Evolutionary conservation across 2,797 vertebrate species (phyloP), one percentile per base, ranked within the genome.

Genomic region (Thaleichthys pacificus): DNA sequence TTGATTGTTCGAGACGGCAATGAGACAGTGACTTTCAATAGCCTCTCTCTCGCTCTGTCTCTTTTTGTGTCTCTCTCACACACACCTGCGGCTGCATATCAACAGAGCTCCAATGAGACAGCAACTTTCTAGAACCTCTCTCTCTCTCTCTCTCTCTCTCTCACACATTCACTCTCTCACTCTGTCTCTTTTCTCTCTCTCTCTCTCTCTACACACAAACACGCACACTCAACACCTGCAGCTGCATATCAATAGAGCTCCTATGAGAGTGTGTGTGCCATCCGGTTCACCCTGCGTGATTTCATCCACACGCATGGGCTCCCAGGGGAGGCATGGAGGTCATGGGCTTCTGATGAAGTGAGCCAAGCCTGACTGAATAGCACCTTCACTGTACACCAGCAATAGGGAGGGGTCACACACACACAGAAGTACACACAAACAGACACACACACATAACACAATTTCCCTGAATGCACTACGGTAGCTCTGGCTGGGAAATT

Each of bases 401-500:
- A 54, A 38, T 71, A 65, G 73, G 61, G 14, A 54, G 35, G 47
- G 21, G 5, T n/a, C 51, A 57, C 66, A 3, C 8, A 61, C 42
- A 54, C 2, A 70, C 22, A 42, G 30, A 54, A 26, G 32, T 38
- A 66, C 51, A 70, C 42, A 68, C 17, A 26, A 17, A 19, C 42
- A 35, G 21, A 42, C 57, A 69, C 68, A 69, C 56, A 60, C 60
- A 51, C 3, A 58, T 21, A 38, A 24, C 38, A 47, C 0, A 35
- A 64, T 24, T 22, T 42, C 0, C 69, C 15, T 21, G 61, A 64
- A 42, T 57, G 49, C 71, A 66, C 60, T 19, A 47, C 57, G 17
- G 38, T 5, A 35, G 70, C 65, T 62, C 71, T 66, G 80, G 15
- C 26, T 72, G 76, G 78, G 69, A 81, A 84, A 85, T 72, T 64